These are phyloP conservation scores for Sycophaga agraensis DNA, from an alignment of 1,140 invertebrate genomes.

Conservation along the genomic window DNA sequence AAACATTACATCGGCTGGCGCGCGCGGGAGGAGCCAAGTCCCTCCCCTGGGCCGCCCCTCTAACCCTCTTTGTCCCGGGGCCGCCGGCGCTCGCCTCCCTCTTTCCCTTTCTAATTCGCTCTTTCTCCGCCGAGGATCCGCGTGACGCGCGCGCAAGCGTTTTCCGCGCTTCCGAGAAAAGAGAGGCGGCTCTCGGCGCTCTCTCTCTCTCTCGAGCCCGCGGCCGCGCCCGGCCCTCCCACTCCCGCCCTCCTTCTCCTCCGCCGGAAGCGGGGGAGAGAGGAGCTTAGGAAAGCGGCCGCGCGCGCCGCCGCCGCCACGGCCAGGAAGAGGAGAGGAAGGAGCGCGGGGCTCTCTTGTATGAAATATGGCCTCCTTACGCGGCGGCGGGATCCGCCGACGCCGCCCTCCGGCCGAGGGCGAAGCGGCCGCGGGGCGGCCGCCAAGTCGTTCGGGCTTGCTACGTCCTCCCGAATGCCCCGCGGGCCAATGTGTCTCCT, in stretches of 20 bases:
- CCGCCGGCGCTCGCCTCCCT: background rate
- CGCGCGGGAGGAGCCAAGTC: constrained; percentile 43
- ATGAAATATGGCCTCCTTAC: constrained; percentile 57
- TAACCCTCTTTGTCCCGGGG: background rate
- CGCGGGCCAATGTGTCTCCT: background rate
- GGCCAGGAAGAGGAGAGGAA: background rate
- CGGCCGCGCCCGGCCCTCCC: too few relatives aligned
- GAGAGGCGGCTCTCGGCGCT: constrained; percentile 26
- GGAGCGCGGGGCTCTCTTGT: constrained; percentile 31
- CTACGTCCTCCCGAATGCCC: too few relatives aligned
- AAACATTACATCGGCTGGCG: constrained; percentile 57
- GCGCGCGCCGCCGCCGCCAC: background rate
- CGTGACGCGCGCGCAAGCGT: constrained; percentile 3
- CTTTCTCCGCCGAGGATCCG: background rate
- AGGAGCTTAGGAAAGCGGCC: background rate
- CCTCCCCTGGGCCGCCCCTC: background rate
- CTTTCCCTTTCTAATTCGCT: constrained; percentile 5
- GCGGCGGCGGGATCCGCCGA: constrained; percentile 36
- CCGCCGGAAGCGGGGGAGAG: background rate
- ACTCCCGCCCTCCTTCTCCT: background rate
- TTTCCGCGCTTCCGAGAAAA: background rate
- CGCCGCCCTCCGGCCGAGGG: background rate
- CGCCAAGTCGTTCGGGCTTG: too few relatives aligned
- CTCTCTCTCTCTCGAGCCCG: too few relatives aligned
- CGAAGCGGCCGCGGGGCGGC: background rate